Percentiles rank a stretch among this genome's conserved stretches.
phyloP scores from a whole-genome alignment of 2,888 invertebrate genomes.

The Drosophila planitibia region DNA sequence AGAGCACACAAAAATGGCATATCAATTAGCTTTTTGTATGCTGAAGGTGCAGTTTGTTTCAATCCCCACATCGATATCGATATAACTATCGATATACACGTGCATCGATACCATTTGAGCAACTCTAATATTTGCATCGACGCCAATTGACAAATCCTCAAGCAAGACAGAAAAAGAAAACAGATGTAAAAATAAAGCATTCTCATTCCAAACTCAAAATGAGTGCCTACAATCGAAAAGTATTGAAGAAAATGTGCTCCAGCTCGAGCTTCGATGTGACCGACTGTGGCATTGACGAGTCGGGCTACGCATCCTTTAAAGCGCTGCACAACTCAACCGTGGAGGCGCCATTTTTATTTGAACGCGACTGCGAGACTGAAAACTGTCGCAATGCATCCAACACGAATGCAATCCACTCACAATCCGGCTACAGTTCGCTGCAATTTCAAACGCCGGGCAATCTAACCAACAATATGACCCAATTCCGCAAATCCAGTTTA shows the following conservation, averaged over 20 bases:
- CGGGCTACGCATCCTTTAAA: conserved; percentile 70
- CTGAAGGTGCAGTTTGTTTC: not conserved
- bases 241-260: conserved; percentile 30
- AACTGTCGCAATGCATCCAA: conserved; percentile 68
- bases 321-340: conserved; percentile 69
- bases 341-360: conserved; percentile 74
- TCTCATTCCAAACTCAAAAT: conserved; percentile 44
- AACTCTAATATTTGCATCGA: conserved; percentile 45
- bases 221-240: conserved; percentile 64
- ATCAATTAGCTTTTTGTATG: conserved; percentile 15
- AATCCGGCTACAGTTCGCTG: conserved; percentile 26
- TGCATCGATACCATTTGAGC: conserved; percentile 26
- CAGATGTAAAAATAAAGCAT: conserved; percentile 53
- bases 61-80: not conserved
- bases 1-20: not conserved
- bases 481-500: conserved; percentile 32
- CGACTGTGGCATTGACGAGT: conserved; percentile 64
- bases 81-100: conserved; percentile 16
- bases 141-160: conserved; percentile 46
- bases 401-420: conserved; percentile 9
- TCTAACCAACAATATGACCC: conserved; percentile 7
- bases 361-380: conserved; percentile 58
- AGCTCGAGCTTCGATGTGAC: conserved; percentile 39
- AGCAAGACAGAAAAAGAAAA: conserved; percentile 19
- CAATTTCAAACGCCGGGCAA: conserved; percentile 59